Base-by-base conservation (phyloP, 2,797 vertebrate species). In the Danio choprae region DNA sequence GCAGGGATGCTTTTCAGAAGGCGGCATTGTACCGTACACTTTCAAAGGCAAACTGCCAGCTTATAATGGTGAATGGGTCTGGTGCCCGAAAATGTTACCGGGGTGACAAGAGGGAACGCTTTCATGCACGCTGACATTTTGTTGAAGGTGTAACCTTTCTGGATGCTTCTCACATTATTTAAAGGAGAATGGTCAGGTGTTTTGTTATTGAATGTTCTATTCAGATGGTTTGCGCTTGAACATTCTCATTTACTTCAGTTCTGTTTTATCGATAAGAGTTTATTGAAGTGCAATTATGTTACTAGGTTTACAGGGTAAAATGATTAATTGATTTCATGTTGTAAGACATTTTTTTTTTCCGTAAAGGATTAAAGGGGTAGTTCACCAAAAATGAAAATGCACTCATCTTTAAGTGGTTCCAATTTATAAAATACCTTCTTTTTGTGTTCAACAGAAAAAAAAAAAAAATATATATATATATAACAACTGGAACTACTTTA, bases 1-100 rank as follows among this genome's bases (percentile, higher is more conserved):
- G 81, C 77, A 67, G 82, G 87, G 84, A 86, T 86, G 85, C 87
- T 88, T 87, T 87, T 84, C 83, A 76, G 74, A 67, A 29, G 81
- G 81, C 68, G 20, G 74, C 75, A 18, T 77, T 84, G 83, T 84
- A 63, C 13, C 72, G 80, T 79, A 59, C n/a, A 50, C 74, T 78
- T 84, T 80, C 46, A 67, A 84, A 81, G 63, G 60, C 60, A 48
- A 69, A 77, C 48, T 72, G 68, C 68, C 59, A 79, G 68, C 58
- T 79, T 63, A 63, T 72, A 81, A 70, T 63, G 64, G 74, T 20
- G 40, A 51, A 46, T 62, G 41, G 11, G 79, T 74, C 60, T 62
- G 56, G 48, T 44, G 55, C 58, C 29, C 8, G 12, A 67, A 73
- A 67, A 77, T 56, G 36, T 70, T 79, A 62, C 68, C 46, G 13